Evolutionary conservation across 1,140 invertebrate species (phyloP).

Genomic region (Diploscapter pachys): DNA sequence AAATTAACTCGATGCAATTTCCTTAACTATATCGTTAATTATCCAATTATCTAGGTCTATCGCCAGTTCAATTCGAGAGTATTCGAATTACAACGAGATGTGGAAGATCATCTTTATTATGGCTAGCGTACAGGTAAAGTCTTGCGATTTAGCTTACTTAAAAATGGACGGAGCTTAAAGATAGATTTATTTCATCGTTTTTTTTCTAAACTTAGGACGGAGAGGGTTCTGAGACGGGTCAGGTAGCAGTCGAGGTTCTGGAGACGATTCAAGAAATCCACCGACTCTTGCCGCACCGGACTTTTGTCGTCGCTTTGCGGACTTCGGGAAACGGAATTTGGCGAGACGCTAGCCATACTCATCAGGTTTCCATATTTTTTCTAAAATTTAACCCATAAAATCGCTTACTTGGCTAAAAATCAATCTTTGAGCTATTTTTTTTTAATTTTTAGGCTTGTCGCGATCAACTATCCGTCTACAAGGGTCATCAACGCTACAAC

Average conservation of each 20-base stretch:
- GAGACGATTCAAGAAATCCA: conserved; percentile 19
- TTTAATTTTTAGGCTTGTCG: too few species aligned
- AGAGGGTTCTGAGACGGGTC: conserved; percentile 34
- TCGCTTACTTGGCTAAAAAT: too few species aligned
- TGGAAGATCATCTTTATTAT: conserved; percentile 33
- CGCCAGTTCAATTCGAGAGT: conserved; percentile 15
- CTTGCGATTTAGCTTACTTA: background rate
- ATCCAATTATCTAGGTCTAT: conserved; percentile 6
- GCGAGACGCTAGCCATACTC: conserved; percentile 33
- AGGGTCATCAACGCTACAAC: conserved; percentile 3
- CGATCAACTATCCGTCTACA: too few species aligned
- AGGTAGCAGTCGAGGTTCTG: conserved; percentile 31
- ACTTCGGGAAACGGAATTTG: conserved; percentile 33
- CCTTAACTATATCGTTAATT: background rate
- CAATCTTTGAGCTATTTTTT: too few species aligned
- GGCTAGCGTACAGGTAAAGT: conserved; percentile 24
- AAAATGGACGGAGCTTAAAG: background rate
- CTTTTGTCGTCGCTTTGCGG: conserved; percentile 25
- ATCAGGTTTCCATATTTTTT: conserved; percentile 13
- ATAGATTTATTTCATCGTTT: background rate
- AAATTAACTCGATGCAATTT: background rate
- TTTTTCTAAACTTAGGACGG: conserved; percentile 11
- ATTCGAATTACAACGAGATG: conserved; percentile 16
- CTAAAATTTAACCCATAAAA: too few species aligned
- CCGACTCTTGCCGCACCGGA: conserved; percentile 18